Evolutionary conservation across 2,888 invertebrate species (phyloP), one percentile per base, ranked within the genome.

Genomic region (Lysandra coridon): DNA sequence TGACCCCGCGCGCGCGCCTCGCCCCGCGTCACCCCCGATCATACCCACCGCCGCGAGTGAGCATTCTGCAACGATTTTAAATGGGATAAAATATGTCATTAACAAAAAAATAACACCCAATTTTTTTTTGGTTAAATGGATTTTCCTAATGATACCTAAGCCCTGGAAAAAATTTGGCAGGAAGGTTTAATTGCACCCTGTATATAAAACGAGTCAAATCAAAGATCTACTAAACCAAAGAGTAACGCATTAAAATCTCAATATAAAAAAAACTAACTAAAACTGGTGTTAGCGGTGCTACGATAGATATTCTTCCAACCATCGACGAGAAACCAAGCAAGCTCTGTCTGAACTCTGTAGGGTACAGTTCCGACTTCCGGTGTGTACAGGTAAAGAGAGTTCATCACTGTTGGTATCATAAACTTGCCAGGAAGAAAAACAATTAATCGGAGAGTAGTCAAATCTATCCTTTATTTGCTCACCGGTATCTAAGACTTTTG

Each of bases 301-400:
- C 85, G 89, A 96, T 96, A 0, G 96, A 95, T 78, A 96, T 88
- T 17, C 96, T 90, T 7, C 96, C 96, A 82, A 96, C 91, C 95
- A 96, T 96, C 14, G 96, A 96, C 83, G 96, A 96, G 78, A 95
- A 90, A 0, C 95, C 95, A 49, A 96, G 90, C 78, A 96, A 87
- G 73, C 95, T 95, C 84, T 96, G 96, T 1, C 96, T 92, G 30
- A 95, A 89, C 83, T 94, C 94, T 37, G 96, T 96, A 1, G 96
- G 96, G 84, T 96, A 96, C 84, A 96, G 90, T 87, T 96, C 96
- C 6, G 96, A 93, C 90, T 87, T 96, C 96, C 6, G 96, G 93
- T 1, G 96, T 95, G 84, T 95, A 95, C 81, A 96, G 91, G 85
- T 96, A 96, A 79, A 96, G 84, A 7, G 95, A 92, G 75, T 95